Base-by-base conservation (phyloP, 2,797 vertebrate genomes). In the Huso huso region DNA sequence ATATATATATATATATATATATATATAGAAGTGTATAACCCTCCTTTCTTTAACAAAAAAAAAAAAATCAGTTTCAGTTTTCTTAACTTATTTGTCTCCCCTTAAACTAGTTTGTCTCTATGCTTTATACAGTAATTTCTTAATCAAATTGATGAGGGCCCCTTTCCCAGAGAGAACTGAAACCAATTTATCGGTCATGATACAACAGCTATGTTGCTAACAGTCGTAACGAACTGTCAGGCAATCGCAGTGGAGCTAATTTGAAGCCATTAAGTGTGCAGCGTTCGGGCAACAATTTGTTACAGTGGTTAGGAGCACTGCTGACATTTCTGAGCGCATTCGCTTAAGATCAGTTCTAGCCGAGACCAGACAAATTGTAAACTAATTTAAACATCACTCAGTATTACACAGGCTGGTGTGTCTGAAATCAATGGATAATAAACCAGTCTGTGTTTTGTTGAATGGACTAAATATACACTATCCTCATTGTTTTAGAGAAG, bases 311-410 rank as follows among this genome's bases (percentile, higher is more conserved):
- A 90, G 90, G 85, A 90, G 88, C 85, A 83, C 87, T 89, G 86
- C 91, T 93, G 91, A 93, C 91, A 89, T 89, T 86, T 94, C 92
- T 88, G 90, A 93, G 93, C 93, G 92, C 93, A 89, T 93, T 93
- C 94, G 93, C 87, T 98, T 97, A 94, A 81, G 87, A 91, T 92
- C 87, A 89, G 88, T 92, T 93, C 94, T 93, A 84, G 90, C 93
- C 93, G 93, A 93, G 92, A 89, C 90, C 92, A 91, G 93, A 94
- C 93, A 97, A 97, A 98, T 97, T 97, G 95, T 97, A 96, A 96
- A 96, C 96, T 98, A 97, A 98, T 98, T 97, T 96, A 98, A 98
- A 97, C 96, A 98, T 98, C 96, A 95, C 94, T 97, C 94, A 95
- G 77, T 84, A 93, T 97, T 96, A 95, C 91, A 90, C 90, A 80